These are phyloP conservation scores for Diprion similis DNA, from an alignment of 1,140 invertebrate genomes.

Conservation along the genomic window DNA sequence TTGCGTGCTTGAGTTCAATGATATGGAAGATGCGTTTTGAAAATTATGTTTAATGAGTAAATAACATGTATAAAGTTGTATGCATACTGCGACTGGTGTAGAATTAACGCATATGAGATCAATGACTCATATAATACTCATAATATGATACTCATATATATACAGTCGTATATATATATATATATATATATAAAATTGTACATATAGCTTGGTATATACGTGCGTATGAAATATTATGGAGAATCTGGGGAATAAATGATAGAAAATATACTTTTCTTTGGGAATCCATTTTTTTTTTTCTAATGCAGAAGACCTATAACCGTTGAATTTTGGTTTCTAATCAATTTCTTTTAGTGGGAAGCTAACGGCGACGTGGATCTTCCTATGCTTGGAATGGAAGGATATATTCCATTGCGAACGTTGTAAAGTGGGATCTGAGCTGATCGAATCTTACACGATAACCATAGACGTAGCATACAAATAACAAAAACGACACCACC, in stretches of 20 bases:
- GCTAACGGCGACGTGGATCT: conserved; percentile 45
- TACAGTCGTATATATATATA: neutral
- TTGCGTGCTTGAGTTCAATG: too few relatives aligned
- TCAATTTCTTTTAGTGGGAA: conserved; percentile 52
- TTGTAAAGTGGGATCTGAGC: conserved; percentile 40
- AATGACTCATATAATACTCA: neutral
- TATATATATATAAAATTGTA: neutral
- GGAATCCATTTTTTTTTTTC: conserved; percentile 11
- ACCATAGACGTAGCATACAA: neutral
- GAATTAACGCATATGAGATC: neutral
- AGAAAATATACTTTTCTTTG: neutral
- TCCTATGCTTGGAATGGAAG: conserved; percentile 53
- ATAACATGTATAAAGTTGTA: conserved; percentile 5
- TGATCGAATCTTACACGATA: neutral
- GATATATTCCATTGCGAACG: conserved; percentile 57
- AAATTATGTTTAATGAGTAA: conserved; percentile 60
- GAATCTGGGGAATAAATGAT: neutral
- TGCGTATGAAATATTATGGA: neutral
- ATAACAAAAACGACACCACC: too few relatives aligned
- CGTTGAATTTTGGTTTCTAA: conserved; percentile 31
- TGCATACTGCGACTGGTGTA: conserved; percentile 22
- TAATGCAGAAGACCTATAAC: neutral
- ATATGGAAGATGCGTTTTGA: conserved; percentile 27
- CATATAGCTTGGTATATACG: neutral
- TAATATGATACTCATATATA: neutral